A percentile compares a stretch with the other conserved stretches of the same genome.
Conservation (phyloP, 2,797 vertebrate genomes). For the Parauchenoglanis punctatus region DNA sequence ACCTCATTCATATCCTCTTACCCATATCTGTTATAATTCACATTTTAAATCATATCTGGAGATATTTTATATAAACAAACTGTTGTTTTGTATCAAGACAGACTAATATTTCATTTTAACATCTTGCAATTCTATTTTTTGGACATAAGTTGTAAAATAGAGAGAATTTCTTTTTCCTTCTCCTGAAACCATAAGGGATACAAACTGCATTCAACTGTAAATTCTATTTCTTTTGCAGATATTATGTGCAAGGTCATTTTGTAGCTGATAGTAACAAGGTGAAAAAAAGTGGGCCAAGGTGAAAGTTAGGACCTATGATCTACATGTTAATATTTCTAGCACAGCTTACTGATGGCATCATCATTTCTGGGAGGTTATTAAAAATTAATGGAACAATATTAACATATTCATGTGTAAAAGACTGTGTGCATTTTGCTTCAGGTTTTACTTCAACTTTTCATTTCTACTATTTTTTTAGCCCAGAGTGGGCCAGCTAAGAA, state of each 20-base stretch:
- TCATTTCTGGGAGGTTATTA: background rate
- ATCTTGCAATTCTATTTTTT: background rate
- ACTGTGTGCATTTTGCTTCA: background rate
- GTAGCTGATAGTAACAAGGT: background rate
- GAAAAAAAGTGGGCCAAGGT: constrained; percentile 7
- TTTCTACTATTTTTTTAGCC: background rate
- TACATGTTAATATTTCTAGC: background rate
- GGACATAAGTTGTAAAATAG: background rate
- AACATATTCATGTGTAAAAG: background rate
- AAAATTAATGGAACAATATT: background rate
- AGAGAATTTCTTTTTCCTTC: background rate
- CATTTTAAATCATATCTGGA: background rate
- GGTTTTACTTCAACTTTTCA: background rate
- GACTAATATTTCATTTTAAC: background rate
- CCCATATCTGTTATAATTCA: background rate
- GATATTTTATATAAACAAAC: background rate
- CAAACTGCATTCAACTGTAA: background rate
- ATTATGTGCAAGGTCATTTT: constrained; percentile 8
- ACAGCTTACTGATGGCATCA: background rate
- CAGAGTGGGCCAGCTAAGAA: background rate
- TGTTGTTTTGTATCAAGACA: background rate
- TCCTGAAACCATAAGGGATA: background rate
- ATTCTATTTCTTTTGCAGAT: background rate
- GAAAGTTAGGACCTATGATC: background rate
- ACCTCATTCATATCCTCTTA: background rate